These are phyloP conservation scores for Huso huso DNA, from an alignment of 2,797 vertebrate genomes.

Conservation along the genomic window DNA sequence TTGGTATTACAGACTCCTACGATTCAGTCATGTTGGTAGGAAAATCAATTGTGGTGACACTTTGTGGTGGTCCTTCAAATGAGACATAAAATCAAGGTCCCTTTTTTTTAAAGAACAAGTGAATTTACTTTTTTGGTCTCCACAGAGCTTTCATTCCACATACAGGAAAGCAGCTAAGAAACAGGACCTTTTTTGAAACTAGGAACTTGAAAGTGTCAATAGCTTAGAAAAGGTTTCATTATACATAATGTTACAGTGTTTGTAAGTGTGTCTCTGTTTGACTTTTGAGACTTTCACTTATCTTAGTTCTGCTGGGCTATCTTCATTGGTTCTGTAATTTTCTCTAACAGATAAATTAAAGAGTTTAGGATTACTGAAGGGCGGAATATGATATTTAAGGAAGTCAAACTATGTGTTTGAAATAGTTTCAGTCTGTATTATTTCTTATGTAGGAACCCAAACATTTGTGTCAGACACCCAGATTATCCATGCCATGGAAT, in stretches of 20 bases:
- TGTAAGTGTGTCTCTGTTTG: constrained; percentile 52
- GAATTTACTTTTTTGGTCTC: not conserved
- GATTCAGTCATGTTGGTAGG: not conserved
- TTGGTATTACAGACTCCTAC: not conserved
- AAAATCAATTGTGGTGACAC: not conserved
- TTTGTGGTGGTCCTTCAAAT: too few relatives aligned
- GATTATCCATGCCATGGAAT: constrained; percentile 65
- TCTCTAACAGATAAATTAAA: constrained; percentile 68
- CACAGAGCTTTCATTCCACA: not conserved
- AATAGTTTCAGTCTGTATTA: constrained; percentile 55
- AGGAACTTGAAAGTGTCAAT: too few relatives aligned
- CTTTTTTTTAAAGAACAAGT: too few relatives aligned
- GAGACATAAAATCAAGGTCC: too few relatives aligned
- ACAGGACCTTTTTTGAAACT: too few relatives aligned
- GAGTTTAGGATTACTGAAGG: constrained; percentile 67
- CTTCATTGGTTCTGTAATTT: constrained; percentile 67
- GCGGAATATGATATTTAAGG: constrained; percentile 56
- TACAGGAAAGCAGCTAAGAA: not conserved
- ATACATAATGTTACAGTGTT: constrained; percentile 42
- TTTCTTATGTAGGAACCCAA: constrained; percentile 56
- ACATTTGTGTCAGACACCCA: constrained; percentile 68
- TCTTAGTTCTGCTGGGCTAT: constrained; percentile 59
- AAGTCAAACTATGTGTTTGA: constrained; percentile 34
- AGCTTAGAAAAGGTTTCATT: constrained; percentile 17
- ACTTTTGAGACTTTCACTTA: constrained; percentile 53